Base-by-base conservation (phyloP, 1,140 invertebrate species). In the Pachypeltis micranthus region DNA sequence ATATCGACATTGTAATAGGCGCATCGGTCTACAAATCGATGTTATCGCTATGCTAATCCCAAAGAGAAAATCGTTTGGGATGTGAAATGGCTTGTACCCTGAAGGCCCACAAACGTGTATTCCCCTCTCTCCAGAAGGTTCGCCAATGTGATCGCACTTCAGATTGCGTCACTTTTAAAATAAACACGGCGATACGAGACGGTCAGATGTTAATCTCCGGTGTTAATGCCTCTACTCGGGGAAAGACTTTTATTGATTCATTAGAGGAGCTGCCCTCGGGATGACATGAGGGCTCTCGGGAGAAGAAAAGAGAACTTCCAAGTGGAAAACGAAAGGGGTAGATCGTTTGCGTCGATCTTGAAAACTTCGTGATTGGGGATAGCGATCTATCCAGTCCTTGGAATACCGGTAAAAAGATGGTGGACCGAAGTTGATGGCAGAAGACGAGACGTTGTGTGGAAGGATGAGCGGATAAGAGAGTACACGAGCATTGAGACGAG, bases 221-320 rank as follows among this genome's bases (percentile, higher is more conserved):
- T 51, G 47, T 51, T 51, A 51, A 51, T 21, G 47, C 47, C 23
- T 51, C 47, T 51, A 51, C 47, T 4, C 47, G 4, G 23, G 31
- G 23, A 21, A 51, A 21, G 23, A 51, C 47, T 14, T 51, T 51
- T 51, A 51, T 51, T 51, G 47, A 51, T 51, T 51, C 47, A 51
- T 51, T 51, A 51, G 47, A 10, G 47, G 47, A 14, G 21, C 12
- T 16, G n/a, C n/a, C 12, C 7, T 51, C 4, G 47, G 47, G 23
- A 51, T 4, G 47, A 51, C 7, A 21, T 4, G 7, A 4, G 47
- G 47, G n/a, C n/a, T n/a, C n/a, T n/a, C n/a, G n/a, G n/a, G n/a
- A n/a, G n/a, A n/a, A n/a, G n/a, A n/a, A n/a, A n/a, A 51, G 21
- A 4, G 19, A 51, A 51, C 7, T 3, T 7, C 21, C 7, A 21